Conservation (phyloP, 2,888 invertebrate genomes). For the Amorpha juglandis region DNA sequence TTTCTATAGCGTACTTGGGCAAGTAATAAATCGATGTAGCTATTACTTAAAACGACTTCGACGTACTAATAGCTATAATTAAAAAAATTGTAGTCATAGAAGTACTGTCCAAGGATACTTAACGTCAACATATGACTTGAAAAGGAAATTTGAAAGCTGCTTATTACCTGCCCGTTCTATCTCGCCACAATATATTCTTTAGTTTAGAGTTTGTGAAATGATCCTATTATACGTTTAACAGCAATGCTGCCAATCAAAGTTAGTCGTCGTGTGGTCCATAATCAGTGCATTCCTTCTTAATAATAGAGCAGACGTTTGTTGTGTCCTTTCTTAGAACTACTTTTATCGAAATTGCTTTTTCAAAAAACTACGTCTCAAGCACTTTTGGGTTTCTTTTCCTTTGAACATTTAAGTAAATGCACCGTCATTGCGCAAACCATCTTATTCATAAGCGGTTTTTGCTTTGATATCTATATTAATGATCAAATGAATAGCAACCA, state of each 20-base stretch:
- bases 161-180: background rate
- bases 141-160: slow-evolving; percentile 11
- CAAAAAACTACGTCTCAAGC: slow-evolving; percentile 19
- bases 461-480: background rate
- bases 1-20: background rate
- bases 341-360: slow-evolving; percentile 28
- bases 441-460: background rate
- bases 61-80: slow-evolving; percentile 2
- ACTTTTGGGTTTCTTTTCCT: background rate
- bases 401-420: background rate
- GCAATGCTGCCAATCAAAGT: slow-evolving; percentile 28
- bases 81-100: slow-evolving; percentile 17
- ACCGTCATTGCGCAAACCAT: background rate
- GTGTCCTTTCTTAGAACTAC: slow-evolving; percentile 27
- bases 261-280: slow-evolving; percentile 16
- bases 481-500: background rate
- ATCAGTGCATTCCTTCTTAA: slow-evolving; percentile 27
- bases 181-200: slow-evolving; percentile 12
- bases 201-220: slow-evolving; percentile 19
- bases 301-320: slow-evolving; percentile 17
- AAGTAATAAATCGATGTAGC: background rate
- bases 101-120: slow-evolving; percentile 1
- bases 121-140: slow-evolving; percentile 14
- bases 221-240: slow-evolving; percentile 24
- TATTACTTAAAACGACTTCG: background rate